Conservation (phyloP, 2,888 invertebrate genomes). For the Leuctra nigra region DNA sequence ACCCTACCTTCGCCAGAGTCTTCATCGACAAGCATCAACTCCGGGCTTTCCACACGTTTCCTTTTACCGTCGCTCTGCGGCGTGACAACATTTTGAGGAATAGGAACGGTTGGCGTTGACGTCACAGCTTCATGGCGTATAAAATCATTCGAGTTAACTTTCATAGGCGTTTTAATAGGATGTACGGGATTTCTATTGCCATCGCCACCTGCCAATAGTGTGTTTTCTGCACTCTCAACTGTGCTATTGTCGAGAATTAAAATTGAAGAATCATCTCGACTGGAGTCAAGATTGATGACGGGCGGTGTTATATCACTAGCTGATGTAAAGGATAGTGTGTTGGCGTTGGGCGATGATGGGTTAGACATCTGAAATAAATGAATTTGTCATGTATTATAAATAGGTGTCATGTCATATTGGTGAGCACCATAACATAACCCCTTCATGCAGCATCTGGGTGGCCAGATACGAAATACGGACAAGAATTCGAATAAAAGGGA, state of each 20-base stretch:
- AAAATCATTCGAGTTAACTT: neutral
- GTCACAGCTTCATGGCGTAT: neutral
- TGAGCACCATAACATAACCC: no score
- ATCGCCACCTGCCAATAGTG: constrained; percentile 2
- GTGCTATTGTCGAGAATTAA: neutral
- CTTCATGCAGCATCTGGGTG: no score
- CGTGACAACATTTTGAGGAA: neutral
- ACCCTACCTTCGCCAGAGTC: constrained; percentile 4
- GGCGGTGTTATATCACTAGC: no score
- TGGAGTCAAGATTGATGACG: neutral
- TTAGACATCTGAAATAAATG: no score
- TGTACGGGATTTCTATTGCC: neutral
- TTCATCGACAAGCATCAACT: neutral
- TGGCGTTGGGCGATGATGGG: no score
- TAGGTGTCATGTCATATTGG: no score
- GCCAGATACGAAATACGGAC: no score
- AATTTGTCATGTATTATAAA: no score
- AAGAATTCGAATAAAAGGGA: no score
- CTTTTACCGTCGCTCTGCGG: neutral
- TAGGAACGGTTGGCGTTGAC: neutral
- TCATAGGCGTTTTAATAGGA: neutral
- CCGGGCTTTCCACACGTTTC: neutral
- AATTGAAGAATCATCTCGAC: neutral
- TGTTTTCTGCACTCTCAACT: no score
- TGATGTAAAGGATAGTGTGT: no score